Evolutionary conservation across 1,140 invertebrate species (phyloP).

Genomic region (Brachionus rubens): DNA sequence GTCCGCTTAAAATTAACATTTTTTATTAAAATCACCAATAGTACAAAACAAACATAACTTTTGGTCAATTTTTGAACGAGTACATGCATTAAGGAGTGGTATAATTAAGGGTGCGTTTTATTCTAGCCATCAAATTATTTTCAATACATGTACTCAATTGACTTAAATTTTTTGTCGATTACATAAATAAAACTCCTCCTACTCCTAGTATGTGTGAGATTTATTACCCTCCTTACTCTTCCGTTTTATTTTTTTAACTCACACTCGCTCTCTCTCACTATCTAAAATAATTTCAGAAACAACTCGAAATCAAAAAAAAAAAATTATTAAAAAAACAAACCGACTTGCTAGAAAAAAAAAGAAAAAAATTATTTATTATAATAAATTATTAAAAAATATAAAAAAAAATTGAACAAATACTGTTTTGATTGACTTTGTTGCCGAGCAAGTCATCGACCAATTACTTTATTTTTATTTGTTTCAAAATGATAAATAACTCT

Average conservation of each 20-base stretch:
- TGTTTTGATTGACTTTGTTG: constrained; percentile 16
- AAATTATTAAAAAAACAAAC: not conserved
- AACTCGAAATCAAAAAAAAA: not conserved
- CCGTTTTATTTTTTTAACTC: not conserved
- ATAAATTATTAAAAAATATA: constrained; percentile 29
- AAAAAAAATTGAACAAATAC: not conserved
- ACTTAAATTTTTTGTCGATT: too few species aligned
- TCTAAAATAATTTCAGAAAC: constrained; percentile 7
- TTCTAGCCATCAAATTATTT: not conserved
- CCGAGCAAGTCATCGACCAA: constrained; percentile 18
- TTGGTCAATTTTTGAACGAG: not conserved
- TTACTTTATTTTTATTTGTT: not conserved
- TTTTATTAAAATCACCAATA: too few species aligned
- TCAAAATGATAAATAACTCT: too few species aligned
- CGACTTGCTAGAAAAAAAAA: too few species aligned
- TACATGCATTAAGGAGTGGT: not conserved
- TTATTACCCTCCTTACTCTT: constrained; percentile 17
- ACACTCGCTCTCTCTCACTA: not conserved
- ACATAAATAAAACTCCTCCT: constrained; percentile 31
- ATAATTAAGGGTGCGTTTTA: not conserved
- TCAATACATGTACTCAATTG: not conserved
- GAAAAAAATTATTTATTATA: constrained; percentile 7
- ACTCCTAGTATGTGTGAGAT: not conserved
- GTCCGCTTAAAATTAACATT: too few species aligned
- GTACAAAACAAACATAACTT: not conserved